Evolutionary conservation across 30 jellyfish, hydroid and myxozoan species (phyloP).

Genomic region (Pseudorhiza aurosa): DNA sequence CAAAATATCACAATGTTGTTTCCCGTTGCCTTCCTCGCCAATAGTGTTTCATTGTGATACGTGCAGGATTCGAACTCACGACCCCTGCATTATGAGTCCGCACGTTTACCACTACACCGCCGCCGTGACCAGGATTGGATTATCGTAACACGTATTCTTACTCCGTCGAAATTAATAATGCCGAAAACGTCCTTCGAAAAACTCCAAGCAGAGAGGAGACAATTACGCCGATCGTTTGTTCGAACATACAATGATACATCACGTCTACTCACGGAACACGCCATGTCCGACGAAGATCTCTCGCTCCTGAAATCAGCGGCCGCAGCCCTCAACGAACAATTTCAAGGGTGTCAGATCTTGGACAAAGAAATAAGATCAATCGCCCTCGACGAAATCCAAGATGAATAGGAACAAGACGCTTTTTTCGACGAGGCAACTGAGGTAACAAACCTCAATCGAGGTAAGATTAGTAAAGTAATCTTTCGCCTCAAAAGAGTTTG

Average conservation of each 20-base stretch:
- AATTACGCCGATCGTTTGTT: too few relatives aligned
- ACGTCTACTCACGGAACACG: not conserved
- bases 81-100: too few relatives aligned
- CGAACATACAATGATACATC: not conserved
- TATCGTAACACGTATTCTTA: too few relatives aligned
- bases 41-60: too few relatives aligned
- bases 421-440: slow-evolving; percentile 18
- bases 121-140: too few relatives aligned
- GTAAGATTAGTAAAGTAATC: slow-evolving; percentile 17
- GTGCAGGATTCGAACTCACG: too few relatives aligned
- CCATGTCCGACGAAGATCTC: too few relatives aligned
- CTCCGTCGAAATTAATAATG: not conserved
- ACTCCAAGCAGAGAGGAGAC: too few relatives aligned
- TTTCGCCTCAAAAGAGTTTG: slow-evolving; percentile 1
- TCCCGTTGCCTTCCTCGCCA: too few relatives aligned
- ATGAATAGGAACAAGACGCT: slow-evolving; percentile 9
- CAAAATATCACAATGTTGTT: too few relatives aligned
- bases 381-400: slow-evolving; percentile 8
- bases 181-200: not conserved
- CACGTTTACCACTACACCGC: too few relatives aligned
- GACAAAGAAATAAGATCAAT: not conserved
- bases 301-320: too few relatives aligned
- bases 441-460: slow-evolving; percentile 10
- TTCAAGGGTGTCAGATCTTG: slow-evolving; percentile 5
- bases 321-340: slow-evolving; percentile 23